Base-by-base conservation (phyloP, 2,113 vertebrate species). In the Pungitius pungitius region DNA sequence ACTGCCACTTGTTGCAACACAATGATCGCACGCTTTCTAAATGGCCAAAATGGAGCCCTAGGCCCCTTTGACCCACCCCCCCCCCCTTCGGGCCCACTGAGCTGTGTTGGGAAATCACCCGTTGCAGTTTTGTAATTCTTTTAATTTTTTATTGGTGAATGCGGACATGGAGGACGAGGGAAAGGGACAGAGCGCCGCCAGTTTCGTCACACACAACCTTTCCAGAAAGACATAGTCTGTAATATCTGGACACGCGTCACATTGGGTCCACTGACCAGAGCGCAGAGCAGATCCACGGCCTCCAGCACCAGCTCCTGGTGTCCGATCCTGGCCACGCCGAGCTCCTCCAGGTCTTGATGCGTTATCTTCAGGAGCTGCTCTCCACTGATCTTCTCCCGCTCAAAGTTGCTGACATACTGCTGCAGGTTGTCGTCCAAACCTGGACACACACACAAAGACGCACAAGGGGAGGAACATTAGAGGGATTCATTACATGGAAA, bases 241-340 rank as follows among this genome's bases (percentile, higher is more conserved):
- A 12, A 33, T 26, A 52, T 56, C 37, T 27, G 8, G n/a, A 71
- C 8, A 39, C 10, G 27, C 37, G 20, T 59, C 39, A n/a, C 8
- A 11, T 8, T 24, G 59, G 14, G 33, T 71, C 11, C 73, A 96
- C 97, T 95, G 64, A 99, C 98, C 97, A 99, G 92, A 75, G 98
- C 98, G 62, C 98, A 99, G 13, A 99, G 96, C 63, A 99, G 94
- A 87, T 99, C 98, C 0, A 99, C 98, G 4, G 98, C 97, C 89
- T 99, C 98, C 82, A 99, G 86, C 78, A 99, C 96, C 49, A 99
- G 93, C 52, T 99, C 98, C 89, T 99, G 98, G 85, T 99, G 98
- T 79, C 97, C 97, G 0, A 99, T 98, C 6, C 97, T 93, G 2
- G 96, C 93, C 73, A 99, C 94, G 1, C 97, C 97, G 15, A 99